Evolutionary conservation across 2,113 vertebrate species (phyloP), one percentile per base, ranked within the genome.

Genomic region (Hepsetus odoe): DNA sequence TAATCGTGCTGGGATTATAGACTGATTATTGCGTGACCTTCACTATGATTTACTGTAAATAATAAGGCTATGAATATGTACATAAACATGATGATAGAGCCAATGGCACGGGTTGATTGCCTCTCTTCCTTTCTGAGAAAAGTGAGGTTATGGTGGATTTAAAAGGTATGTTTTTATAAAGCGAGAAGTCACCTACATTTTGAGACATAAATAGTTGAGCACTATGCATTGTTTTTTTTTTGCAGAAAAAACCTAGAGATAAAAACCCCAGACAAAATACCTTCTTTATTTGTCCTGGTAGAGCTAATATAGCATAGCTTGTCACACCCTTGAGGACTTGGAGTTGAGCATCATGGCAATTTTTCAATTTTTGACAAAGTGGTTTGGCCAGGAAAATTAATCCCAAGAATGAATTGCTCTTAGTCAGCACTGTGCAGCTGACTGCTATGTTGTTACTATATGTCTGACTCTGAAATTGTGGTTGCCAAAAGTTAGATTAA

Each of bases 21-120:
- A 49, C 76, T 77, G 42, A 53, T 56, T 64, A 32, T 76, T 78
- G 82, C 79, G 79, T 71, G 59, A 70, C 61, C 77, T 82, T 83
- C 69, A 80, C 28, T 88, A 69, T 67, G 83, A 74, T 59, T 62
- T 77, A 68, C 66, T 83, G 74, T 85, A 86, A 55, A 81, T 84
- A 90, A 90, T 88, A 85, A 90, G 87, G 22, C 18, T 65, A 76
- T 77, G 68, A 81, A 76, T 85, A 68, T 81, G 82, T 83, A 84
- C 74, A 82, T 70, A 82, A 80, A 83, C 26, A 59, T 33, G 74
- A 80, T 53, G 33, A 13, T 26, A 64, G 67, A 73, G 64, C 76
- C 56, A 74, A 64, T 72, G 55, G 53, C 49, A 78, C 35, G 61
- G 64, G 65, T 68, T 49, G 26, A 76, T 76, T 72, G 73, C 76